A percentile compares a stretch with the other conserved stretches of the same genome.
Conservation (phyloP, 2,797 vertebrate species). For the Aldrovandia affinis region DNA sequence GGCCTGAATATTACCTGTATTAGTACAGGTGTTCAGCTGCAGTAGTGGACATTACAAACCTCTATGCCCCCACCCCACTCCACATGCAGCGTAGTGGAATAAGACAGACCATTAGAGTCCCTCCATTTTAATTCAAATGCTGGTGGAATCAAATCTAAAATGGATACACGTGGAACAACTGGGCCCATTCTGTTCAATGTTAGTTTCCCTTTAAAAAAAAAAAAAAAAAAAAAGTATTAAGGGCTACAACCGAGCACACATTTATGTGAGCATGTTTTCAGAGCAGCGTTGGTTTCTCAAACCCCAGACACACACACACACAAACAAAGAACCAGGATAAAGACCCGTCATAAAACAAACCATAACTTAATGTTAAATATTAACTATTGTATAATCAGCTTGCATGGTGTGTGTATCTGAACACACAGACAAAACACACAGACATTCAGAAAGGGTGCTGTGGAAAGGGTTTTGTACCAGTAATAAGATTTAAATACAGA, state of each 20-base stretch:
- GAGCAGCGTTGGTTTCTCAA: conserved; percentile 40
- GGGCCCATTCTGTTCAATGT: conserved; percentile 20
- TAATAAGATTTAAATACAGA: neutral
- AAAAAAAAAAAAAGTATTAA: conserved; percentile 31
- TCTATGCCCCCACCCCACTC: too few relatives aligned
- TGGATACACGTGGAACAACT: conserved; percentile 42
- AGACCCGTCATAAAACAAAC: neutral
- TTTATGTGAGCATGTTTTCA: conserved; percentile 29
- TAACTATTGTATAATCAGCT: conserved; percentile 20
- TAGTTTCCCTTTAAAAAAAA: conserved; percentile 13
- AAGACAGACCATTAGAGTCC: neutral
- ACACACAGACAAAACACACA: conserved; percentile 15
- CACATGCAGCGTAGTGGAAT: neutral
- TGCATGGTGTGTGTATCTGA: neutral
- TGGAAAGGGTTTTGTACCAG: neutral
- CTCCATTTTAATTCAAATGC: conserved; percentile 58
- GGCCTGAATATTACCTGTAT: neutral
- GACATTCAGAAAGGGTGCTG: conserved; percentile 16
- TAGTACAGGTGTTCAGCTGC: neutral
- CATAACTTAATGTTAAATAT: conserved; percentile 30
- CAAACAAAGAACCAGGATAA: conserved; percentile 29
- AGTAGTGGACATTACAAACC: neutral
- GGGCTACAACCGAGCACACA: conserved; percentile 19
- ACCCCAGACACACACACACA: conserved; percentile 33
- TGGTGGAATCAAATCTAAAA: conserved; percentile 55